Base-by-base conservation (phyloP, 2,797 vertebrate genomes). In the Lerista edwardsae region DNA sequence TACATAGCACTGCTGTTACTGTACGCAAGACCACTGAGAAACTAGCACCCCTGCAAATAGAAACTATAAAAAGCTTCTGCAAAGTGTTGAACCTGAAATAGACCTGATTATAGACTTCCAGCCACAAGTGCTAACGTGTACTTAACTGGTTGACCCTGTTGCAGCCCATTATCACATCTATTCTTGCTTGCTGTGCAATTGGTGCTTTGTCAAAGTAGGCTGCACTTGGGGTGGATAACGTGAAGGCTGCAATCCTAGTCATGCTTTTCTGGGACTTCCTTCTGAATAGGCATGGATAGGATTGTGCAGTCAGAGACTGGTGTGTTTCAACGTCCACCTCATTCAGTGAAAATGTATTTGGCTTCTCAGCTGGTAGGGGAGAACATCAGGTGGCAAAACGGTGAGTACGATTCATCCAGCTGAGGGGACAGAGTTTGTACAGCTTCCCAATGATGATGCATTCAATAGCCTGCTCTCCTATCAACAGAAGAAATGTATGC, bases 401-500 rank as follows among this genome's bases (percentile, higher is more conserved):
- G 17, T 1, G 0, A 4, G 39, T 86, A 29, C 36, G 69, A 34
- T 55, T 91, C 41, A 21, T 55, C 27, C 55, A 55, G 51, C 1
- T 44, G 65, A 82, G 4, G 36, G 34, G 14, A 55, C 57, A 39
- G 2, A 14, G 3, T 74, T 39, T 75, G 29, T 75, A 61, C 0
- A 0, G 21, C 31, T 62, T 10, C 25, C 65, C 0, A 0, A 4
- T 29, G 10, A 25, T 47, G 27, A 15, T 74, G 69, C 21, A 76
- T 81, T 21, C 86, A 73, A 51, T 39, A 21, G 44, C 41, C 27
- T 7, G 2, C 51, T 39, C 3, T 39, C 34, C 86, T 80, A 82
- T 44, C 71, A 87, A 72, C 3, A 64, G 59, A 73, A 21, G 34
- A 89, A 88, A 78, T 34, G 1, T 17, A 34, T 82, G 7, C 15